Conservation (phyloP, 2,888 invertebrate species). For the Oasisia sp. region DNA sequence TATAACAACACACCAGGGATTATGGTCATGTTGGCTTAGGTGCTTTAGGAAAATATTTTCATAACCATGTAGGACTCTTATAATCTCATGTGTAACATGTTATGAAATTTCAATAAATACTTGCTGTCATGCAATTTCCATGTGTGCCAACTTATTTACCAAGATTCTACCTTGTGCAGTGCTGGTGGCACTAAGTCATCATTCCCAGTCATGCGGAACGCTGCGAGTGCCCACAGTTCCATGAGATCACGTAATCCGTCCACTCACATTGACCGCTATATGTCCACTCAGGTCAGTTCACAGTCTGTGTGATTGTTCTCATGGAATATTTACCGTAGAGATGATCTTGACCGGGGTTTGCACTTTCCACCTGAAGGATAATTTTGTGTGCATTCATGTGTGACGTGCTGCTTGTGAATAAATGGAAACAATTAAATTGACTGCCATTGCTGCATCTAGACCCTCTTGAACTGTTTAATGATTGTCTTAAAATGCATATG, state of each 20-base stretch:
- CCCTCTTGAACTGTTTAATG: too few species aligned
- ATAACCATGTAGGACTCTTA: too few species aligned
- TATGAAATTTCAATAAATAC: neutral
- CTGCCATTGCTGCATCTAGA: too few species aligned
- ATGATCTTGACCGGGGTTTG: neutral
- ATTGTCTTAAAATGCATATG: too few species aligned
- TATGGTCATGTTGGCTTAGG: neutral
- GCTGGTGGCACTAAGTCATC: neutral
- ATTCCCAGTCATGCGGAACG: slow-evolving; percentile 13
- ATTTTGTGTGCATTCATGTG: neutral
- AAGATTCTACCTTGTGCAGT: neutral
- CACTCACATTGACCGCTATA: neutral
- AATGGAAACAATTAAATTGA: neutral
- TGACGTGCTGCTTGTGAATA: neutral
- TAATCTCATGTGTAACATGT: too few species aligned
- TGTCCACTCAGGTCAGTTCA: neutral
- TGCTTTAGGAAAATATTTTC: neutral
- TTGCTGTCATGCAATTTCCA: neutral
- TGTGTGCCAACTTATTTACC: neutral
- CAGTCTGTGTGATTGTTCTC: neutral
- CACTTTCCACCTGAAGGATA: neutral
- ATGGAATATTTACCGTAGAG: neutral
- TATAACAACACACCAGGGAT: neutral
- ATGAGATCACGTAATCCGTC: neutral
- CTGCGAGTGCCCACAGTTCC: neutral